phyloP scores from a whole-genome alignment of 2,113 vertebrate genomes.

The Nicator chloris region DNA sequence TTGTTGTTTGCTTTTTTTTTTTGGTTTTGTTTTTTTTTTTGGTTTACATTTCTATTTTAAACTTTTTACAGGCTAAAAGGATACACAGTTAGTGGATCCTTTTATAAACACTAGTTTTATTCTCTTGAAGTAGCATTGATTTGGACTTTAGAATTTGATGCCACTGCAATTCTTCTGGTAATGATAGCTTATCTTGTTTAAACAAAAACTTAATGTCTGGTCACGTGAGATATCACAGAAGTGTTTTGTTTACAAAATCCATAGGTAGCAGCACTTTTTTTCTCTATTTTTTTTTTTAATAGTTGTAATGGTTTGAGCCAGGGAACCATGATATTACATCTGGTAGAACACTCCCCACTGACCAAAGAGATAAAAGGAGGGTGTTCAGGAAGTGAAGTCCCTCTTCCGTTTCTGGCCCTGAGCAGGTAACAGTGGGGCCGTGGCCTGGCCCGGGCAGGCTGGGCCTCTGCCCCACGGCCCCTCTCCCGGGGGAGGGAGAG shows the following conservation, averaged over 20 bases:
- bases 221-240: background rate
- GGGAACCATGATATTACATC: no score
- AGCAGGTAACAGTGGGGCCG: no score
- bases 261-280: background rate
- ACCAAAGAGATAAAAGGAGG: no score
- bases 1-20: background rate
- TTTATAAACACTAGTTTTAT: background rate
- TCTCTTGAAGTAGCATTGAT: background rate
- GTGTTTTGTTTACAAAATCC: background rate
- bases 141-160: background rate
- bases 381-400: no score
- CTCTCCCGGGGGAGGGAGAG: no score
- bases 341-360: no score
- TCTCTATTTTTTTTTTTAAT: background rate
- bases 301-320: no score
- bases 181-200: background rate
- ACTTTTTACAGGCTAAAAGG: background rate
- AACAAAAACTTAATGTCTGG: background rate
- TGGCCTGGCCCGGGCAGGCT: no score
- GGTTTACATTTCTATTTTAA: background rate
- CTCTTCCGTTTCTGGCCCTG: no score
- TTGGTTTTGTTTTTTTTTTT: background rate
- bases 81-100: background rate
- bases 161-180: background rate
- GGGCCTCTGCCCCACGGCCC: no score